Evolutionary conservation across 2,797 vertebrate species (phyloP), one percentile per base, ranked within the genome.

Genomic region (Cossypha dichroa): DNA sequence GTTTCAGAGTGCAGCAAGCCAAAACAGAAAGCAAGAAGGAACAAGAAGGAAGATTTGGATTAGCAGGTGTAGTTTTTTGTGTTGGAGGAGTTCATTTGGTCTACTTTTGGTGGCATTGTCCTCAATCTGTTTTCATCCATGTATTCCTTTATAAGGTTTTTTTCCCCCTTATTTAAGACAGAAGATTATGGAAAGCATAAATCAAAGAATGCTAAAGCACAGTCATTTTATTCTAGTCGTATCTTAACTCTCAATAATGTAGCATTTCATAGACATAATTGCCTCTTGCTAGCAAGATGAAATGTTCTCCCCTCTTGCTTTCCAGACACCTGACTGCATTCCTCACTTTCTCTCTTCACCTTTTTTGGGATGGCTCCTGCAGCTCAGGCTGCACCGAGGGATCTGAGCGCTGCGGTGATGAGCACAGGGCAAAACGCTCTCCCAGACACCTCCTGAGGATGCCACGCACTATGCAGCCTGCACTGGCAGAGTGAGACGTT

Each of bases 401-500:
- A 40, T 12, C 66, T 0, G 26, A 40, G 79, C 0, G 0, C 73
- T 21, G 36, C 2, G 1, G 5, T 6, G 45, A 56, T 11, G 21
- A 66, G 66, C 2, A 0, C 23, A 7, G 54, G 4, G 11, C 48
- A 59, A 55, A 45, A 41, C 0, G 2, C 62, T 81, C 46, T 1
- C 3, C n/a, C 31, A 54, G 79, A 21, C 17, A 34, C 38, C 41
- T 48, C n/a, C 33, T n/a, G 49, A 84, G 60, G 58, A 41, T 4
- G 3, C 14, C n/a, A 13, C 0, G 0, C 3, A 1, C 33, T 43
- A 29, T 28, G 34, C 68, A 67, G 55, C 4, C 46, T 40, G 28
- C 22, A 5, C 5, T 23, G 64, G 12, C 40, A 21, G 17, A 1
- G 15, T 21, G 48, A 90, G 56, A 59, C 6, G 0, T 31, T 51